Percentiles rank a stretch among this genome's conserved stretches.
Conservation (phyloP, 2,888 invertebrate species). For the Bhutanitis thaidina region DNA sequence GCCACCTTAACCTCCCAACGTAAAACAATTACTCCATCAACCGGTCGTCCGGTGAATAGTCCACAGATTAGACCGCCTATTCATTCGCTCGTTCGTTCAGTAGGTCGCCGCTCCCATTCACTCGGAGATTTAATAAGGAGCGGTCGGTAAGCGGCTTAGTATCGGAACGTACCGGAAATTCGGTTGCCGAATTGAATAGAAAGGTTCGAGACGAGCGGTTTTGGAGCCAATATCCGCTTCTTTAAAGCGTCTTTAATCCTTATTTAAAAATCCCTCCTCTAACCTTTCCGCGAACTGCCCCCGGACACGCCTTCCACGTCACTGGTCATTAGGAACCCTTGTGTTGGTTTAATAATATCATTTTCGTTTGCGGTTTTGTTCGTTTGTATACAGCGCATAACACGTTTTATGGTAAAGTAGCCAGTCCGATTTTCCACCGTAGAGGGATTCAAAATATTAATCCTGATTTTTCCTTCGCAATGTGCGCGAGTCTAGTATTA, state of each 20-base stretch:
- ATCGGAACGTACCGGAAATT: slow-evolving; percentile 46
- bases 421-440: too few relatives aligned
- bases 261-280: neutral
- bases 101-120: slow-evolving; percentile 40
- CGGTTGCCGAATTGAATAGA: slow-evolving; percentile 42
- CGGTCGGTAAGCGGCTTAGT: slow-evolving; percentile 57
- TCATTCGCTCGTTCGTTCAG: slow-evolving; percentile 39
- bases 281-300: too few relatives aligned
- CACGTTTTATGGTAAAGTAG: too few relatives aligned
- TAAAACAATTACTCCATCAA: slow-evolving; percentile 39
- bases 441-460: too few relatives aligned
- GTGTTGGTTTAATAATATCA: too few relatives aligned
- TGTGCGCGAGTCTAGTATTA: too few relatives aligned
- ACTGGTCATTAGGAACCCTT: too few relatives aligned
- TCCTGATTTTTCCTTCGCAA: too few relatives aligned
- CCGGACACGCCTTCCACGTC: too few relatives aligned
- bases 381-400: too few relatives aligned
- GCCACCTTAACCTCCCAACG: too few relatives aligned
- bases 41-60: slow-evolving; percentile 18
- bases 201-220: slow-evolving; percentile 25
- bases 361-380: too few relatives aligned
- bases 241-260: slow-evolving; percentile 8
- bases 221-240: slow-evolving; percentile 13
- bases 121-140: slow-evolving; percentile 45
- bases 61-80: slow-evolving; percentile 34